These are phyloP conservation scores for Rhopilema esculentum DNA, from an alignment of 30 jellyfish, hydroid and myxozoan species.

Conservation along the genomic window DNA sequence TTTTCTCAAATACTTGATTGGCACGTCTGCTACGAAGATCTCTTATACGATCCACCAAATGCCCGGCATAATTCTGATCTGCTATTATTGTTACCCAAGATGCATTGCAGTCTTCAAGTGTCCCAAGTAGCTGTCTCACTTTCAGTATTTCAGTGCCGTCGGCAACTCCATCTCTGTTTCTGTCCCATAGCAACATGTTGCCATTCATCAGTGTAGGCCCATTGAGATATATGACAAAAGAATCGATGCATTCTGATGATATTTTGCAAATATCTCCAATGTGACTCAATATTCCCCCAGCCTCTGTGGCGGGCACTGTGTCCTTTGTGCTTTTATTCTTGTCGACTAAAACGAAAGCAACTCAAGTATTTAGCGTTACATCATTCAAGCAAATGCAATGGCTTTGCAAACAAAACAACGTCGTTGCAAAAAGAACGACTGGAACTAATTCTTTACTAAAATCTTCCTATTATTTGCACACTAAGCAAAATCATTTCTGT, in stretches of 20 bases:
- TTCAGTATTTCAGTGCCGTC: slow-evolving; percentile 82
- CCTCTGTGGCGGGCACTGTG: slow-evolving; percentile 94
- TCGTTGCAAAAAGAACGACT: not conserved
- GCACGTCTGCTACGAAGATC: slow-evolving; percentile 47
- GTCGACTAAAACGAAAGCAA: slow-evolving; percentile 74
- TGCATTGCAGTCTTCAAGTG: slow-evolving; percentile 86
- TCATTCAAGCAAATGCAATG: not conserved
- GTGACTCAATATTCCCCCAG: slow-evolving; percentile 80
- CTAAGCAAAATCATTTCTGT: not conserved
- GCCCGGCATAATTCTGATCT: slow-evolving; percentile 98
- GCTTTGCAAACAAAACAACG: not conserved
- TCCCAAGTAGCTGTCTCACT: slow-evolving; percentile 71
- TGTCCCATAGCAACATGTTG: slow-evolving; percentile 91
- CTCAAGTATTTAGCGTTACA: not conserved
- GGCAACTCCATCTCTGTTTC: slow-evolving; percentile 90
- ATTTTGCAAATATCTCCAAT: slow-evolving; percentile 76
- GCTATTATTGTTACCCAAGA: slow-evolving; percentile 84
- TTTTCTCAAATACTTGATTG: slow-evolving; percentile 45
- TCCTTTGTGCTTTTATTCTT: slow-evolving; percentile 80
- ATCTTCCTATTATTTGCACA: not conserved
- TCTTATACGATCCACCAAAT: slow-evolving; percentile 74
- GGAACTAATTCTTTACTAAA: not conserved
- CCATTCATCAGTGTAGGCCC: slow-evolving; percentile 97
- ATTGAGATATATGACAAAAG: slow-evolving; percentile 82
- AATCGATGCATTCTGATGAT: slow-evolving; percentile 76